Percentiles rank a stretch among this genome's conserved stretches.
Evolutionary conservation across 2,888 invertebrate genomes (phyloP).

Genomic region (Sesamia inferens): DNA sequence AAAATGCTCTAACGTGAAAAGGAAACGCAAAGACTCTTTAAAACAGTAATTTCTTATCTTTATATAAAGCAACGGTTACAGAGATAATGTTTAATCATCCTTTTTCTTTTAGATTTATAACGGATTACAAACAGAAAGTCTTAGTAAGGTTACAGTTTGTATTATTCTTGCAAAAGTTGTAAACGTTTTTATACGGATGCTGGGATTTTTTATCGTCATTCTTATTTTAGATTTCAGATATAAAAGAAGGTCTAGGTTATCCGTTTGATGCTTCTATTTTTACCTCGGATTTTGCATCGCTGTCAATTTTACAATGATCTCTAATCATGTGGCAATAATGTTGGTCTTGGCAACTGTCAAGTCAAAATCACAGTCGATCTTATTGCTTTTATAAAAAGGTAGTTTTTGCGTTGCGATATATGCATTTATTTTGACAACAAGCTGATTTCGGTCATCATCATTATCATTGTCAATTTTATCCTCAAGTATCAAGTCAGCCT

Average conservation of each 20-base stretch:
- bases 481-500: background rate
- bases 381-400: background rate
- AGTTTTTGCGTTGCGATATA: background rate
- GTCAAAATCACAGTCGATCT: background rate
- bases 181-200: constrained; percentile 17
- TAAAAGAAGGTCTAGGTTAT: constrained; percentile 15
- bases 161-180: constrained; percentile 29
- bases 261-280: background rate
- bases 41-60: constrained; percentile 40
- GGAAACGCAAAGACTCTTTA: constrained; percentile 8
- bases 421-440: background rate
- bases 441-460: background rate
- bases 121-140: constrained; percentile 33
- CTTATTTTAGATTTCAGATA: constrained; percentile 22
- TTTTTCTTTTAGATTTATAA: constrained; percentile 48
- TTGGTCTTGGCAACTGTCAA: background rate
- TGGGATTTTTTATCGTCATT: constrained; percentile 21
- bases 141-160: constrained; percentile 13
- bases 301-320: background rate
- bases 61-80: constrained; percentile 29
- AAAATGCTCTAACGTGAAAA: constrained; percentile 1
- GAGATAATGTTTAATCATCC: constrained; percentile 48
- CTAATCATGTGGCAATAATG: background rate
- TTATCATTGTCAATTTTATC: background rate
- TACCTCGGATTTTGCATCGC: background rate